Conservation (phyloP, 2,888 invertebrate genomes). For the Drosophila meridionalis region DNA sequence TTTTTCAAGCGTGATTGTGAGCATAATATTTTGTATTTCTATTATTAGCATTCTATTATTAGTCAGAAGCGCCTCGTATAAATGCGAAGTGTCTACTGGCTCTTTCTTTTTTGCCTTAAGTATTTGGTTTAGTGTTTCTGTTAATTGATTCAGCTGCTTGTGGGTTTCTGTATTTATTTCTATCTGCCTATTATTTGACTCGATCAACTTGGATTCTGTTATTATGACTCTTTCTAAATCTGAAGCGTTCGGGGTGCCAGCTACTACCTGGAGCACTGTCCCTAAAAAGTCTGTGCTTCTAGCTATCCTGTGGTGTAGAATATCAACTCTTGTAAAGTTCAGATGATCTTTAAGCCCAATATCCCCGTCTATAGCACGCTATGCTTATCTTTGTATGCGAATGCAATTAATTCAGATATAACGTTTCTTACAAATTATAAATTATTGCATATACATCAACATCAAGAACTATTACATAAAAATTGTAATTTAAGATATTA, state of each 20-base stretch:
- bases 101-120: neutral
- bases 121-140: slow-evolving; percentile 1
- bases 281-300: neutral
- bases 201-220: neutral
- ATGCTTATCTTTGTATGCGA: too few relatives aligned
- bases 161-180: neutral
- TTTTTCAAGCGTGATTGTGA: neutral
- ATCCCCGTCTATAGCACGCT: too few relatives aligned
- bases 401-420: too few relatives aligned
- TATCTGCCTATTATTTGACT: neutral
- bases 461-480: too few relatives aligned
- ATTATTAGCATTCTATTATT: neutral
- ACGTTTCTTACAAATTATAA: too few relatives aligned
- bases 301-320: neutral
- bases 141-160: neutral
- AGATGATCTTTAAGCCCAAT: too few relatives aligned
- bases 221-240: neutral
- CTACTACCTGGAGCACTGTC: too few relatives aligned
- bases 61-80: neutral
- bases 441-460: too few relatives aligned
- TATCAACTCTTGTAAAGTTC: too few relatives aligned
- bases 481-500: too few relatives aligned
- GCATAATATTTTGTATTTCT: neutral
- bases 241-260: too few relatives aligned
- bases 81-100: neutral